Conservation (phyloP, 2,113 vertebrate species). For the Seriola aureovittata region DNA sequence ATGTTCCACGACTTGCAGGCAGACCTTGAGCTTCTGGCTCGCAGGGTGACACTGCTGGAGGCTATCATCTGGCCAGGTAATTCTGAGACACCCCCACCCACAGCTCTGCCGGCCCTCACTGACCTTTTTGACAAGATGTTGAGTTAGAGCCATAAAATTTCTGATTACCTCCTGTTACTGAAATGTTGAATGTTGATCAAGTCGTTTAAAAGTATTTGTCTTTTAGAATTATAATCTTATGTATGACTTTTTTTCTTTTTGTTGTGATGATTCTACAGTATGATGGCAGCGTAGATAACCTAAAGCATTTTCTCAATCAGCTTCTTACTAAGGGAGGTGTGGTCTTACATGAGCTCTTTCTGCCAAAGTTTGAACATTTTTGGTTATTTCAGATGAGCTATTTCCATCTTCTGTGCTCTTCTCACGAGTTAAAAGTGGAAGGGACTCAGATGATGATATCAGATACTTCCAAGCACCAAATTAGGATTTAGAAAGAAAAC, state of each 20-base stretch:
- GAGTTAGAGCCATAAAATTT: conserved; percentile 21
- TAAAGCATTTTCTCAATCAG: not conserved
- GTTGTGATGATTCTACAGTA: not conserved
- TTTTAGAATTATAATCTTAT: conserved; percentile 36
- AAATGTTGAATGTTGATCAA: conserved; percentile 44
- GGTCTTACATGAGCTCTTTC: not conserved
- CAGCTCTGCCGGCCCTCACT: conserved; percentile 54
- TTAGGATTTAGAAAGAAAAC: not conserved
- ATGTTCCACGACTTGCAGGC: conserved; percentile 96
- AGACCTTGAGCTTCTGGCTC: conserved; percentile 98
- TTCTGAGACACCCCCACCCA: conserved; percentile 69
- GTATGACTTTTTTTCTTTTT: conserved; percentile 33
- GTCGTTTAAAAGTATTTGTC: conserved; percentile 21
- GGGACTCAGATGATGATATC: conserved; percentile 2
- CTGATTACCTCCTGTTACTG: conserved; percentile 31
- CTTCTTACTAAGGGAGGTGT: conserved; percentile 12
- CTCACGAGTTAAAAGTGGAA: not conserved
- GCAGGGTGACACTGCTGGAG: conserved; percentile 99
- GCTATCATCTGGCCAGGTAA: conserved; percentile 99
- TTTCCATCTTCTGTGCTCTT: conserved; percentile 9
- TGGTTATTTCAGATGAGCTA: not conserved
- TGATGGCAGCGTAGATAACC: conserved; percentile 5
- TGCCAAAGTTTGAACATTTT: not conserved
- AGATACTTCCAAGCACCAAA: not conserved
- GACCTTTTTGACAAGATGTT: conserved; percentile 14